A percentile compares a stretch with the other conserved stretches of the same genome.
Evolutionary conservation across 2,113 vertebrate species (phyloP).

Genomic region (Pseudorectes ferrugineus): DNA sequence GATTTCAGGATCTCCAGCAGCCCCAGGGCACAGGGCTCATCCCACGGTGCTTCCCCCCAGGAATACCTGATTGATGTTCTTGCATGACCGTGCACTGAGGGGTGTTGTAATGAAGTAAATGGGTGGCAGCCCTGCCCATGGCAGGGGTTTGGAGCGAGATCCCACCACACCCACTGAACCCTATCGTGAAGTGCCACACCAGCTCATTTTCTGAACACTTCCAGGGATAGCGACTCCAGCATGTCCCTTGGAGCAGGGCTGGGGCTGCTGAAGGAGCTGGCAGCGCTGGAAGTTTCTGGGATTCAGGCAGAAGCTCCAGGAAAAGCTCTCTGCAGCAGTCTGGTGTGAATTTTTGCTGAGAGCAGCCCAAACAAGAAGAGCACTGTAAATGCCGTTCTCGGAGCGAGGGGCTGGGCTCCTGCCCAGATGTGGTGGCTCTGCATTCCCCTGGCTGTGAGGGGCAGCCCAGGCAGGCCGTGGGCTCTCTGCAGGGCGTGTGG

Average conservation of each 20-base stretch:
- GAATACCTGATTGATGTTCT: background rate
- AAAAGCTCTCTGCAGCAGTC: background rate
- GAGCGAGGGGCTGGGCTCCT: background rate
- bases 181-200: rapidly evolving
- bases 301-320: background rate
- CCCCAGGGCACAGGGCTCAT: rapidly evolving
- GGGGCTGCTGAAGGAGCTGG: background rate
- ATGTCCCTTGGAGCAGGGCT: background rate
- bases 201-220: too few relatives aligned
- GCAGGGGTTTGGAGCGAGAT: background rate
- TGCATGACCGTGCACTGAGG: background rate
- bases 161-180: background rate
- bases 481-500: background rate
- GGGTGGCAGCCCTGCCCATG: background rate
- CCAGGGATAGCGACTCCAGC: background rate
- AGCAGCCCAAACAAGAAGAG: background rate
- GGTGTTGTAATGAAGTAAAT: too few relatives aligned
- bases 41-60: background rate
- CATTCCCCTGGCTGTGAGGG: background rate
- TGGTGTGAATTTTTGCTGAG: background rate
- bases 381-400: rapidly evolving
- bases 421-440: rapidly evolving
- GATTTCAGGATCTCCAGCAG: background rate
- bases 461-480: rapidly evolving
- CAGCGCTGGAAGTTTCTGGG: background rate